Evolutionary conservation across 1,140 invertebrate genomes (phyloP).

Genomic region (Drosophila lini): DNA sequence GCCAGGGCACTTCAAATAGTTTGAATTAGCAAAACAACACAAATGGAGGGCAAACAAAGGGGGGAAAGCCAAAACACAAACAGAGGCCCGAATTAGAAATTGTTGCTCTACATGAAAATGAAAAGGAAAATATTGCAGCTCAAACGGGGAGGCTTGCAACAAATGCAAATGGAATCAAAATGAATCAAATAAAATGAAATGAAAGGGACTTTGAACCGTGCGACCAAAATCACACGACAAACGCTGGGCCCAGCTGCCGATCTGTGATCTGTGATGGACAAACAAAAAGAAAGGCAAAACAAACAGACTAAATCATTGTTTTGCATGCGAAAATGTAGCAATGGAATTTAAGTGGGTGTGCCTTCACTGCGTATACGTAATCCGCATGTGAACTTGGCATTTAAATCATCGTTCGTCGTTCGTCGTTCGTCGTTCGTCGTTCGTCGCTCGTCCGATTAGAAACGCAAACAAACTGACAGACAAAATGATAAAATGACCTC

Average conservation of each 20-base stretch:
- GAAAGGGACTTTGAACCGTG: conserved; percentile 44
- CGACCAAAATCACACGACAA: conserved; percentile 43
- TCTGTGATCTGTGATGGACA: conserved; percentile 45
- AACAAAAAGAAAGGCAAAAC: conserved; percentile 27
- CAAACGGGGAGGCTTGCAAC: conserved; percentile 27
- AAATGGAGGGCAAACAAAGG: conserved; percentile 18
- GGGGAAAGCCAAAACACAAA: conserved; percentile 21
- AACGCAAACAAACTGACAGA: not conserved
- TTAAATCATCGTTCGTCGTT: conserved; percentile 9
- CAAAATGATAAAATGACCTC: conserved; percentile 8
- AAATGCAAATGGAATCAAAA: conserved; percentile 5
- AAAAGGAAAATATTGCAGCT: conserved; percentile 63
- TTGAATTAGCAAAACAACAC: conserved; percentile 37
- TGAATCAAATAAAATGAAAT: conserved; percentile 16
- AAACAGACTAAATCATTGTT: conserved; percentile 29
- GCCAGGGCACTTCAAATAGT: conserved; percentile 28
- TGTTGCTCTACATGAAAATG: conserved; percentile 62
- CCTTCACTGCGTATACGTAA: conserved; percentile 40
- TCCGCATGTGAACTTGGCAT: conserved; percentile 47
- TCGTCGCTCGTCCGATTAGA: conserved; percentile 4
- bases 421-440: too few species aligned
- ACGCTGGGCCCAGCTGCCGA: conserved; percentile 42
- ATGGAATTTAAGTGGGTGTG: conserved; percentile 43
- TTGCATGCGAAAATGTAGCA: conserved; percentile 57
- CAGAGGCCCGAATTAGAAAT: conserved; percentile 41